Conservation (phyloP, 2,113 vertebrate species). For the Prochilodus magdalenae region DNA sequence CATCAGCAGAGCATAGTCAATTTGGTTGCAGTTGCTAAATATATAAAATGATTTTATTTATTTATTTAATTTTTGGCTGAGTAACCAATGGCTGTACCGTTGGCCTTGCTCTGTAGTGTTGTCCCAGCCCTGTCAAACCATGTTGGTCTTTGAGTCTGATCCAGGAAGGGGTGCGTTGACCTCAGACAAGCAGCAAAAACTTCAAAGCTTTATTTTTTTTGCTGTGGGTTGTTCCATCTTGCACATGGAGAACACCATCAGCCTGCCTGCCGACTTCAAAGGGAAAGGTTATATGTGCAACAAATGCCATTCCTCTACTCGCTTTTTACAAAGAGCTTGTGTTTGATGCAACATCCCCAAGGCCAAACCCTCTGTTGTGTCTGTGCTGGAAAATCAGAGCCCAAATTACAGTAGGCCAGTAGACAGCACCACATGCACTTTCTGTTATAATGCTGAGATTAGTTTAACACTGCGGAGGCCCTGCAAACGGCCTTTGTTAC, state of each 20-base stretch:
- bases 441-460: conserved; percentile 34
- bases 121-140: conserved; percentile 35
- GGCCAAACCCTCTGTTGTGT: conserved; percentile 18
- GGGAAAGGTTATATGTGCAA: conserved; percentile 53
- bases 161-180: conserved; percentile 23
- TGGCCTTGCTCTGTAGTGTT: not conserved
- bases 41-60: too few relatives aligned
- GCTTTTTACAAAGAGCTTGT: conserved; percentile 7
- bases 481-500: conserved; percentile 10
- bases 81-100: not conserved
- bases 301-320: conserved; percentile 27
- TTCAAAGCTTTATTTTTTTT: conserved; percentile 55
- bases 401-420: conserved; percentile 19
- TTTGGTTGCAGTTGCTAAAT: not conserved
- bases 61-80: not conserved
- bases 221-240: conserved; percentile 35
- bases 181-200: conserved; percentile 45
- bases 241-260: conserved; percentile 36
- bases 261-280: conserved; percentile 55
- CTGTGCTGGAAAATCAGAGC: conserved; percentile 24
- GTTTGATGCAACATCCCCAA: conserved; percentile 29
- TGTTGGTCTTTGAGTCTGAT: conserved; percentile 16
- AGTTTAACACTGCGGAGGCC: conserved; percentile 15
- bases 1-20: too few relatives aligned
- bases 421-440: not conserved